Evolutionary conservation across 2,797 vertebrate species (phyloP).

Genomic region (Liparis tanakae): DNA sequence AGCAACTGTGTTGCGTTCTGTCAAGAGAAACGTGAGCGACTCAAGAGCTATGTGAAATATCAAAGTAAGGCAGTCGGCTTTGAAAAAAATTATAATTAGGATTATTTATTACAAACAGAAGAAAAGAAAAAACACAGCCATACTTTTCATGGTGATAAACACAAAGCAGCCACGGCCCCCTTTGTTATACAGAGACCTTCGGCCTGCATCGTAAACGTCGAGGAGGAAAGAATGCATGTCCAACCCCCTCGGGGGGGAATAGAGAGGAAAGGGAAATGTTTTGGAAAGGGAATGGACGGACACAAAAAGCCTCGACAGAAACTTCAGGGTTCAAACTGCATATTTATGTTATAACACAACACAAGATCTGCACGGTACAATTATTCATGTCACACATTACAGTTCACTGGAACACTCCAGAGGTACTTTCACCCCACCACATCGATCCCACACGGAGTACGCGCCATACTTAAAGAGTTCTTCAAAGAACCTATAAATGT

Average conservation of each 20-base stretch:
- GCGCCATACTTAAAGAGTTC: background rate
- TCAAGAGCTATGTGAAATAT: constrained; percentile 13
- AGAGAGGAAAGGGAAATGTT: constrained; percentile 36
- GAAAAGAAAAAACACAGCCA: constrained; percentile 33
- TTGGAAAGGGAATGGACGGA: constrained; percentile 47
- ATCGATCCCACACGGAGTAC: background rate
- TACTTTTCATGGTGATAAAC: constrained; percentile 30
- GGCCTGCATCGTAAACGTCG: constrained; percentile 10
- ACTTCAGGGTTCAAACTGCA: constrained; percentile 7
- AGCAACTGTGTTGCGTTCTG: constrained; percentile 3
- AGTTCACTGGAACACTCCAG: background rate
- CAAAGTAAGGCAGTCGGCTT: constrained; percentile 30
- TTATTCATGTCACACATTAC: background rate
- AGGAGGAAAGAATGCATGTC: constrained; percentile 41
- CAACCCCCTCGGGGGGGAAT: constrained; percentile 27
- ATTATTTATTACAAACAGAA: constrained; percentile 38
- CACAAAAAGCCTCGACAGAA: constrained; percentile 7
- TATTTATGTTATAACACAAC: background rate
- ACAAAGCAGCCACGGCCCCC: constrained; percentile 13
- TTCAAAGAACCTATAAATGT: too few relatives aligned
- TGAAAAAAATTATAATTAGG: background rate
- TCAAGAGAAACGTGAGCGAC: constrained; percentile 6
- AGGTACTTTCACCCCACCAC: background rate
- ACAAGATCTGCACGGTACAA: background rate
- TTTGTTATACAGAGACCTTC: constrained; percentile 22